Base-by-base conservation (phyloP, 2,888 invertebrate species). In the Caenorhabditis sp. region DNA sequence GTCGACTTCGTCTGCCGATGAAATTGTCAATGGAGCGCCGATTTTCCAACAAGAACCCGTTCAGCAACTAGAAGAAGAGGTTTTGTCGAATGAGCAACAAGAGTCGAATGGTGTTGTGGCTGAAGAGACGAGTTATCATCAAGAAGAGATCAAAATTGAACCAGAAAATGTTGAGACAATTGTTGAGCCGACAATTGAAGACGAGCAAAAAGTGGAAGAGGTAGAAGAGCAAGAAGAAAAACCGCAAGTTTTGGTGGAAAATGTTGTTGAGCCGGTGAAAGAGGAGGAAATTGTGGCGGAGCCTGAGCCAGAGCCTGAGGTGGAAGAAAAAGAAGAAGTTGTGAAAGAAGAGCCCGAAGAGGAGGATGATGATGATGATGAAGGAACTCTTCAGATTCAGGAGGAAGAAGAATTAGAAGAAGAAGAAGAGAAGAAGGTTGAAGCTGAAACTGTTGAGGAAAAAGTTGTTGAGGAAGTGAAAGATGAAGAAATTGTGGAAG, bases 401-500 rank as follows among this genome's bases (percentile, higher is more conserved):
- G 23, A 31, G 59, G 37, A 37, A 43, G 26, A 50, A 58, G 24
- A 36, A 17, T 14, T 8, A 14, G n/a, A 50, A 8, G 50, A 4
- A 17, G 10, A 58, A 43, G 19, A 31, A 54, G 37, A n/a, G n/a
- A n/a, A n/a, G n/a, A n/a, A 37, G 37, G 26, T 36, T 54, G 65
- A 23, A 59, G 54, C 43, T 23, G 43, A 51, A 51, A 4, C 50
- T 5, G 53, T 21, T 8, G 53, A 53, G 21, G 53, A 6, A 8
- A 23, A 53, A 53, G 21, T 23, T 53, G 53, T n/a, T 6, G 17
- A 3, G 23, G 50, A 70, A 50, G 53, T 19, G 54, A 19, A 61
- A 49, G 69, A 27, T 54, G 62, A 62, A 70, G 65, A 23, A 62
- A 54, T 51, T 23, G 53, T 21, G 12, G 65, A 66, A 23, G 73